phyloP scores from a whole-genome alignment of 2,113 vertebrate species.

The Myxocyprinus asiaticus region DNA sequence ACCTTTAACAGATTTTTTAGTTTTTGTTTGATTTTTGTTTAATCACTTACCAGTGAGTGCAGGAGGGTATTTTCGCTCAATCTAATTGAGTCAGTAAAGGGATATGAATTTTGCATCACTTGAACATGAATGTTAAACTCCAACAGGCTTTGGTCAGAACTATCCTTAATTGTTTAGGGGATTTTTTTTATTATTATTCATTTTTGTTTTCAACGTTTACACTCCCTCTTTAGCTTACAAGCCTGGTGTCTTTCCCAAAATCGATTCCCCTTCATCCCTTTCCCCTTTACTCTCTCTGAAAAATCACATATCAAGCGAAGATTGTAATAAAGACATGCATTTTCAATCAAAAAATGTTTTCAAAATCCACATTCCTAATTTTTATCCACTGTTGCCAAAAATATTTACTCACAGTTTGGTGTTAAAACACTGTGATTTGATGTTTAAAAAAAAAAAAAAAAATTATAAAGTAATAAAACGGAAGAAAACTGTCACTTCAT shows the following conservation, averaged over 20 bases:
- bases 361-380: conserved; percentile 65
- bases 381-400: conserved; percentile 80
- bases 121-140: conserved; percentile 89
- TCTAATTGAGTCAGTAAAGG: conserved; percentile 79
- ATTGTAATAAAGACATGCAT: conserved; percentile 86
- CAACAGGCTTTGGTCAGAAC: conserved; percentile 68
- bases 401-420: conserved; percentile 80
- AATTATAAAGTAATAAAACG: conserved; percentile 66
- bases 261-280: conserved; percentile 61
- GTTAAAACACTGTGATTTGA: conserved; percentile 88
- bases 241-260: too few relatives aligned
- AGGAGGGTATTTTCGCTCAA: conserved; percentile 65
- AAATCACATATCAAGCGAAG: conserved; percentile 92
- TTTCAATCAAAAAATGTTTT: conserved; percentile 80
- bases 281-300: conserved; percentile 68
- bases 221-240: conserved; percentile 30
- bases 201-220: conserved; percentile 23
- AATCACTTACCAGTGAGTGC: conserved; percentile 5
- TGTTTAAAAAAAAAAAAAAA: conserved; percentile 59
- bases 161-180: conserved; percentile 44
- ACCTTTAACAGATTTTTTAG: conserved; percentile 76
- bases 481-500: conserved; percentile 88
- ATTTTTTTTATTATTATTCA: conserved; percentile 28
- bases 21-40: conserved; percentile 64
- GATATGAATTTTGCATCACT: conserved; percentile 78